Percentiles rank a stretch among this genome's conserved stretches.
Evolutionary conservation across 2,888 invertebrate genomes (phyloP).

Genomic region (Neoaliturus tenellus): DNA sequence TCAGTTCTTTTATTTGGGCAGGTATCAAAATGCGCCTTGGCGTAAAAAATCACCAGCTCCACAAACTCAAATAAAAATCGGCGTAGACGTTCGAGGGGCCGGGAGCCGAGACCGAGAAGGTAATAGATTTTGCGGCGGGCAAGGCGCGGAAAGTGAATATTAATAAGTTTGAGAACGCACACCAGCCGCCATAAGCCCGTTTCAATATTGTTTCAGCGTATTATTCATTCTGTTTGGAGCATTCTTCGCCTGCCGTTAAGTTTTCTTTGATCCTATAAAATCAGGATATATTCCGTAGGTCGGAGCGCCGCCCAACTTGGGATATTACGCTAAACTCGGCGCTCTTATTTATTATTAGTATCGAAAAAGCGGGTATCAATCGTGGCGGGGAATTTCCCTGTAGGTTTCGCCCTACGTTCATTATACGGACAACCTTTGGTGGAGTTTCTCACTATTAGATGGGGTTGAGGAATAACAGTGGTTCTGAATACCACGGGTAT

Average conservation of each 20-base stretch:
- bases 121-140: slow-evolving; percentile 51
- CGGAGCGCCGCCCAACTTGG: neutral
- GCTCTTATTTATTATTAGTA: slow-evolving; percentile 42
- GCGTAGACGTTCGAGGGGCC: slow-evolving; percentile 34
- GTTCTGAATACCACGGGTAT: too few species aligned
- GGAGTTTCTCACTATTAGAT: neutral
- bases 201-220: slow-evolving; percentile 53
- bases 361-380: slow-evolving; percentile 45
- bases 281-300: slow-evolving; percentile 43
- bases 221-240: slow-evolving; percentile 53
- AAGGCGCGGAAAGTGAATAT: slow-evolving; percentile 52
- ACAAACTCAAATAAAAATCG: slow-evolving; percentile 29
- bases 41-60: slow-evolving; percentile 17
- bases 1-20: neutral
- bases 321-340: slow-evolving; percentile 21
- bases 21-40: slow-evolving; percentile 3
- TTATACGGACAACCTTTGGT: neutral
- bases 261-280: slow-evolving; percentile 53
- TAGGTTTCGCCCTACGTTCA: neutral
- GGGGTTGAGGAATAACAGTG: too few species aligned
- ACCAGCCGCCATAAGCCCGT: slow-evolving; percentile 46
- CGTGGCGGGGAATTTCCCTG: slow-evolving; percentile 28
- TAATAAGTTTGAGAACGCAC: slow-evolving; percentile 51
- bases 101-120: neutral
- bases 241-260: slow-evolving; percentile 48